Conservation (phyloP, 2,888 invertebrate species). For the Zeuzera pyrina region DNA sequence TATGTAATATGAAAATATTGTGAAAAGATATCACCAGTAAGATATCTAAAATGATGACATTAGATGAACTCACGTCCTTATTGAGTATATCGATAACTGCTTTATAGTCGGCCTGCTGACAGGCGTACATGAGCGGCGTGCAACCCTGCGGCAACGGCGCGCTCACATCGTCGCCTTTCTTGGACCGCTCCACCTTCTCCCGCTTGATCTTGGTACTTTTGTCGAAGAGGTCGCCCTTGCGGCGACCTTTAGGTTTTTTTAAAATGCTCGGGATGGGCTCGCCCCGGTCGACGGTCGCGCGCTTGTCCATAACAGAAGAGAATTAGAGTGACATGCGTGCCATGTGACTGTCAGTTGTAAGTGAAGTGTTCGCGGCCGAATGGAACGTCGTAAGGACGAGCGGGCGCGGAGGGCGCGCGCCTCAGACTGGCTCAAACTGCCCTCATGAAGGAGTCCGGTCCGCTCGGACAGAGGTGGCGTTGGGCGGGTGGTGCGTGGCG, state of each 20-base stretch:
- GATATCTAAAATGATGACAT: too few relatives aligned
- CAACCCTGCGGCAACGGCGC: conserved; percentile 77
- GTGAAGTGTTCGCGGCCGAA: conserved; percentile 18
- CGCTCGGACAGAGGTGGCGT: conserved; percentile 24
- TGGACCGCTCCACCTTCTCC: conserved; percentile 50
- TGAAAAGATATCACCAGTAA: too few relatives aligned
- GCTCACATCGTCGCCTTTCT: conserved; percentile 47
- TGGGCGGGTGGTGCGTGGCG: conserved; percentile 30
- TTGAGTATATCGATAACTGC: conserved; percentile 82
- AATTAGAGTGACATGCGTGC: conserved; percentile 29
- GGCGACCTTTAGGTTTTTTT: conserved; percentile 52
- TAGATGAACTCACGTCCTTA: conserved; percentile 79
- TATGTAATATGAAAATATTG: too few relatives aligned
- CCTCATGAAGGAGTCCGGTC: too few relatives aligned
- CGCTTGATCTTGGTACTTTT: conserved; percentile 62
- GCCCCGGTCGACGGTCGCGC: conserved; percentile 48
- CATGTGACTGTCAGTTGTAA: conserved; percentile 25
- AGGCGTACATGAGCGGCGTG: conserved; percentile 92
- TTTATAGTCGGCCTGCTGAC: conserved; percentile 88
- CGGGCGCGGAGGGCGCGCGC: conserved; percentile 64
- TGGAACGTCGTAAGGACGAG: conserved; percentile 41
- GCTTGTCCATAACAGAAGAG: conserved; percentile 59
- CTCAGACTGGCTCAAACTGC: conserved; percentile 45
- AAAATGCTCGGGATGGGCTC: conserved; percentile 65
- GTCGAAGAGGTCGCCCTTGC: conserved; percentile 54